These are phyloP conservation scores for Amphiura filiformis DNA, from an alignment of 35 echinoderm and acorn worm species.

Conservation along the genomic window DNA sequence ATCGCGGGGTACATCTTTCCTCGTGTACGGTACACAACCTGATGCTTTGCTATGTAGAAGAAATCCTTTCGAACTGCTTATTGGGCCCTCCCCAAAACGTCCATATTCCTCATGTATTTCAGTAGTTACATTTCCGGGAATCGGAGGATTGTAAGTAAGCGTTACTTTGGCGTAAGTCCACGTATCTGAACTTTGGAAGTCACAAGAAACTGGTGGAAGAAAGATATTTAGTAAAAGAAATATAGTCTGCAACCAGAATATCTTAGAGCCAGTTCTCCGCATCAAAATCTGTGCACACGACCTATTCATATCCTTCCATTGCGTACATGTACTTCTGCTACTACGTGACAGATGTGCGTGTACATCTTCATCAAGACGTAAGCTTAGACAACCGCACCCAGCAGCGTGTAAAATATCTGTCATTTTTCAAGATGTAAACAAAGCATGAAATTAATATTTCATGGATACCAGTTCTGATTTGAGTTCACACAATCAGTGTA, in stretches of 20 bases:
- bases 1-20: conserved; percentile 16
- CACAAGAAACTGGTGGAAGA: background rate
- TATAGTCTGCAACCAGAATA: background rate
- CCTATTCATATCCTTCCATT: no score
- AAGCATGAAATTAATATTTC: no score
- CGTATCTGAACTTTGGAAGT: conserved; percentile 17
- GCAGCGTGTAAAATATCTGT: no score
- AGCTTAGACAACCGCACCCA: no score
- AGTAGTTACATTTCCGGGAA: conserved; percentile 9
- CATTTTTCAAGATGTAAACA: no score
- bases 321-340: no score
- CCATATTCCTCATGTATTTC: conserved; percentile 13
- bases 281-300: background rate
- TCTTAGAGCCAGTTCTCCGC: background rate
- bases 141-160: conserved; percentile 21
- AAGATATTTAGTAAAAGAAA: background rate
- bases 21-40: background rate
- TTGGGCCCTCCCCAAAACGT: conserved; percentile 13
- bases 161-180: conserved; percentile 28
- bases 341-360: no score
- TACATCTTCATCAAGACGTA: no score
- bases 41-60: background rate
- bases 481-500: no score
- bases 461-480: no score
- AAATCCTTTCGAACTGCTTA: conserved; percentile 2